Evolutionary conservation across 2,797 vertebrate genomes (phyloP).

Genomic region (Chromis chromis): DNA sequence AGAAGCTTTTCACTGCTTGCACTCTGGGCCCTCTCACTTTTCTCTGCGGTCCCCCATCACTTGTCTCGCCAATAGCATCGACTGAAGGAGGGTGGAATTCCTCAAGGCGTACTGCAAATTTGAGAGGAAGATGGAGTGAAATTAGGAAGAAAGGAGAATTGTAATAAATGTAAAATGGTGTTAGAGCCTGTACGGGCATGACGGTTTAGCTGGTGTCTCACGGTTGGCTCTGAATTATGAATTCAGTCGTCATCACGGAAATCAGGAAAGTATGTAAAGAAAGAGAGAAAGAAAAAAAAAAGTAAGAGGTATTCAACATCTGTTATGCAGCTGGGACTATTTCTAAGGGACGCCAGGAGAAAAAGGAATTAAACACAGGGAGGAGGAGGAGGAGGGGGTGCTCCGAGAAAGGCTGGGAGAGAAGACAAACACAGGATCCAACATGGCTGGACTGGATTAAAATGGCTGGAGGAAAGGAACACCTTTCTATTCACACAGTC

Average conservation of each 20-base stretch:
- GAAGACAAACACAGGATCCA: conserved; percentile 66
- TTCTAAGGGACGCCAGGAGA: conserved; percentile 62
- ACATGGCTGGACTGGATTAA: conserved; percentile 75
- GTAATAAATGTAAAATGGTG: conserved; percentile 36
- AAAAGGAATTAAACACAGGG: conserved; percentile 72
- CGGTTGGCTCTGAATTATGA: conserved; percentile 18
- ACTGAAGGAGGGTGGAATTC: conserved; percentile 56
- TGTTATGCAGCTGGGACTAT: conserved; percentile 79
- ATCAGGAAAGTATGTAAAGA: conserved; percentile 31
- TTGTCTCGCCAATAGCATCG: conserved; percentile 50
- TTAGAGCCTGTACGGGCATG: conserved; percentile 23
- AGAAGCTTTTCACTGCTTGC: conserved; percentile 61
- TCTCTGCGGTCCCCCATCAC: conserved; percentile 49
- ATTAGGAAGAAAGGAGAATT: conserved; percentile 9
- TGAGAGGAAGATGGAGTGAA: conserved; percentile 27
- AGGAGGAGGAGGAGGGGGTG: conserved; percentile 45
- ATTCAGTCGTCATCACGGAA: conserved; percentile 36
- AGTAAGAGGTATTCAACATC: conserved; percentile 68
- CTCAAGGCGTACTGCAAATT: conserved; percentile 44
- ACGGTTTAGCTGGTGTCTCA: conserved; percentile 12
- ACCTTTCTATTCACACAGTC: conserved; percentile 43
- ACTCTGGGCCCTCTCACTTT: conserved; percentile 46
- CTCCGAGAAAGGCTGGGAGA: conserved; percentile 51
- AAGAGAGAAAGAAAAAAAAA: conserved; percentile 24
- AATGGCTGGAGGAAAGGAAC: conserved; percentile 59